These are phyloP conservation scores for Aphidoletes aphidimyza DNA, from an alignment of 2,888 invertebrate genomes.

Conservation along the genomic window DNA sequence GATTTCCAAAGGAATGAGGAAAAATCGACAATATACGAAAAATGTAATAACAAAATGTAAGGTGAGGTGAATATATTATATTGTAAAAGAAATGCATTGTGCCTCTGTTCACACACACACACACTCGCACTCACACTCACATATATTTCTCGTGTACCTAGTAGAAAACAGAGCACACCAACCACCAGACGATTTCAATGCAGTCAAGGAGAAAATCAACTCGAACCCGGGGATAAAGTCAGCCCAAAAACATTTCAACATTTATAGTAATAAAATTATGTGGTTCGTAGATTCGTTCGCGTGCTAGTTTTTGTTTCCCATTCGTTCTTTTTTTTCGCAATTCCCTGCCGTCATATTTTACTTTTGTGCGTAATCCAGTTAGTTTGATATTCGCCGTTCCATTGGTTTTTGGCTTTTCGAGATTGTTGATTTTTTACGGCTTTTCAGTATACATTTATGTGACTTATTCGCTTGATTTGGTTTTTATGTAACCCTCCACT, in stretches of 20 bases:
- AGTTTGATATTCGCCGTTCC: constrained; percentile 13
- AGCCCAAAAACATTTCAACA: constrained; percentile 44
- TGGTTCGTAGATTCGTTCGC: constrained; percentile 14
- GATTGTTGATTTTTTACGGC: neutral
- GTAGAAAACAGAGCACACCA: neutral
- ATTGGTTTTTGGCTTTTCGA: neutral
- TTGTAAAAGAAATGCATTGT: constrained; percentile 23
- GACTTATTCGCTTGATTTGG: constrained; percentile 30
- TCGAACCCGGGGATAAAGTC: constrained; percentile 35
- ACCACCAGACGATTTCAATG: neutral
- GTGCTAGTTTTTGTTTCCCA: neutral
- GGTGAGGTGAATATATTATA: constrained; percentile 1
- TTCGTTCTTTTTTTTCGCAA: neutral
- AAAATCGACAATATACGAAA: neutral
- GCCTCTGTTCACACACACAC: neutral
- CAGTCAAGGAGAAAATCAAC: constrained; percentile 49
- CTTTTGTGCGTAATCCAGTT: constrained; percentile 48
- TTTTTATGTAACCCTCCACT: neutral
- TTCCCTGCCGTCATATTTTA: constrained; percentile 51
- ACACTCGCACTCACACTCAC: too few relatives aligned
- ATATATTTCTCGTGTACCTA: too few relatives aligned
- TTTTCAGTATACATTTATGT: neutral
- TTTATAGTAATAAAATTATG: constrained; percentile 37
- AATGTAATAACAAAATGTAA: constrained; percentile 22
- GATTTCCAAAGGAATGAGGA: neutral